Evolutionary conservation across 2,797 vertebrate genomes (phyloP).

Genomic region (Fratercula arctica): DNA sequence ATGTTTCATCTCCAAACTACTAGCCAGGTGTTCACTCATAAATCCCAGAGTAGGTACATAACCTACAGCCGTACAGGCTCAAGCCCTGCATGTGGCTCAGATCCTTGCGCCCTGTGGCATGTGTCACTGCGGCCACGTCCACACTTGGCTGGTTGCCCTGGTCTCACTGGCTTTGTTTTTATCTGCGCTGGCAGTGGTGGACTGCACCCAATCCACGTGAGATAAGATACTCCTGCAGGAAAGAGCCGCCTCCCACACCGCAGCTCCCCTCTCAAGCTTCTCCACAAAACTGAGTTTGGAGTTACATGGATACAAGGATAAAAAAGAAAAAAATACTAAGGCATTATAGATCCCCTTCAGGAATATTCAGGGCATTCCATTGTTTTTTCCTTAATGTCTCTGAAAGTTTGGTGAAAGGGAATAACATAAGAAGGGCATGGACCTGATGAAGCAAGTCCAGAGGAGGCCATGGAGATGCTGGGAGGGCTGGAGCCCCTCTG

Average conservation of each 20-base stretch:
- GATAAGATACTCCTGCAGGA: not conserved
- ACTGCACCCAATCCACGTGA: not conserved
- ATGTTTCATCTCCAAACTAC: not conserved
- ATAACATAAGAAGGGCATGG: not conserved
- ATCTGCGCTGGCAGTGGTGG: not conserved
- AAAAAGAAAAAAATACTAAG: not conserved
- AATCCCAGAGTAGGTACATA: not conserved
- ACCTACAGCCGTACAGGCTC: fast-evolving
- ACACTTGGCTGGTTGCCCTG: not conserved
- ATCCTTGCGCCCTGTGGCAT: fast-evolving
- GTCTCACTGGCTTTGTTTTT: not conserved
- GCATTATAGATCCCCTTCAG: not conserved
- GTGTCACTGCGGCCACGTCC: not conserved
- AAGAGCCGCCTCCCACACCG: not conserved
- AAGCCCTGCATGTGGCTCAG: not conserved
- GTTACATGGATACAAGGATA: fast-evolving
- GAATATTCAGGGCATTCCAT: not conserved
- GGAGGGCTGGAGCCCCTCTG: not conserved
- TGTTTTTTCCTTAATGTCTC: not conserved
- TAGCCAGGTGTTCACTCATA: not conserved
- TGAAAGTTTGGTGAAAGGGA: not conserved
- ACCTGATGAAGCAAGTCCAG: not conserved
- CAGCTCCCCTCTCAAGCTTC: not conserved
- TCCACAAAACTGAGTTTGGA: not conserved
- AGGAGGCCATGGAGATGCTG: not conserved